Evolutionary conservation across 2,797 vertebrate genomes (phyloP).

Genomic region (Potorous gilbertii): DNA sequence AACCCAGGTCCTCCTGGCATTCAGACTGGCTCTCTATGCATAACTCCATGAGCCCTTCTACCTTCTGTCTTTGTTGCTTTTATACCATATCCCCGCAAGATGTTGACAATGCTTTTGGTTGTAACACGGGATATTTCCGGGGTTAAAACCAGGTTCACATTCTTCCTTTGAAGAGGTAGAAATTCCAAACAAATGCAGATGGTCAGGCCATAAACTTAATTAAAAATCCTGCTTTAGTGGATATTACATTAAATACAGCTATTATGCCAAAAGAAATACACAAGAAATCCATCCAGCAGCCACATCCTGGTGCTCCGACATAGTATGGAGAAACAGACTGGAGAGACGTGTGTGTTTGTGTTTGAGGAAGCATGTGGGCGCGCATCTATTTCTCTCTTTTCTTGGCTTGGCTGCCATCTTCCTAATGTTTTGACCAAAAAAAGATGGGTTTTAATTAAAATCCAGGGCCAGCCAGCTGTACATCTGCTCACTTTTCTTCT

Average conservation of each 20-base stretch:
- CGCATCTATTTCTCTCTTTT: conserved; percentile 56
- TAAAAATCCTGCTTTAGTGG: conserved; percentile 69
- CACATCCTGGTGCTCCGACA: conserved; percentile 50
- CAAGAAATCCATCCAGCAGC: conserved; percentile 62
- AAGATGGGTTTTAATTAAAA: conserved; percentile 68
- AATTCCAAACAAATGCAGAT: conserved; percentile 76
- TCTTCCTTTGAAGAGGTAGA: conserved; percentile 73
- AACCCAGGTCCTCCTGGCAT: background rate
- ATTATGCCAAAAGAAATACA: conserved; percentile 72
- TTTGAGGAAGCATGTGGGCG: conserved; percentile 23
- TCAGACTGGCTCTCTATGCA: background rate
- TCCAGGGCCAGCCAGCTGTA: conserved; percentile 41
- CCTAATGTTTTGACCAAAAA: conserved; percentile 64
- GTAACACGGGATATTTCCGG: conserved; percentile 62
- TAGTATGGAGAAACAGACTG: conserved; percentile 52
- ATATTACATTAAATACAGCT: conserved; percentile 71
- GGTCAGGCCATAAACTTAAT: conserved; percentile 69
- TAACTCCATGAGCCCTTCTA: rapidly evolving
- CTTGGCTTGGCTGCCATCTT: conserved; percentile 36
- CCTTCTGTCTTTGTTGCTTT: background rate
- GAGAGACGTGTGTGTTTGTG: conserved; percentile 34
- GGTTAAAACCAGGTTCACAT: conserved; percentile 68
- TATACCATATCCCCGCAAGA: conserved; percentile 44
- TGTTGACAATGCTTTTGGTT: conserved; percentile 62
- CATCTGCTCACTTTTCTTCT: conserved; percentile 58